Conservation (phyloP, 1,140 invertebrate genomes). For the Cydia strobilella region DNA sequence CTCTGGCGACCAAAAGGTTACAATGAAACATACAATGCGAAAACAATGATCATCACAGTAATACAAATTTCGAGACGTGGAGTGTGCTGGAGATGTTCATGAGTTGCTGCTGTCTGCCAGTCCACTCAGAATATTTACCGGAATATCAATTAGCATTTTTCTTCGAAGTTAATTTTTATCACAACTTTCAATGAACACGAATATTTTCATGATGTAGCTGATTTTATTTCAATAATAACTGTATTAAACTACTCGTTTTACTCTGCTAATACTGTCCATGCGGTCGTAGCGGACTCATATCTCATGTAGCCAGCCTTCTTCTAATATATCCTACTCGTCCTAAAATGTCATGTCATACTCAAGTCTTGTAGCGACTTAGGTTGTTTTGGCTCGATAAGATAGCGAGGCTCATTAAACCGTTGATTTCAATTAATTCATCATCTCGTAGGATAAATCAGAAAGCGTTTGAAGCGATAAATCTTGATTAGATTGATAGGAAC, state of each 20-base stretch:
- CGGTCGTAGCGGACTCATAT: neutral
- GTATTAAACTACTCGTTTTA: neutral
- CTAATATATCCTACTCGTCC: neutral
- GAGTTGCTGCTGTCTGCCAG: too few relatives aligned
- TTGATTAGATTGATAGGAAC: constrained; percentile 8
- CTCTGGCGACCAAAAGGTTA: too few relatives aligned
- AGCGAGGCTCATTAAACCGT: neutral
- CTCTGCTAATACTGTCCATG: neutral
- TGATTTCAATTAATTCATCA: constrained; percentile 21
- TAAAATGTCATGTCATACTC: neutral
- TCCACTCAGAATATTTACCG: too few relatives aligned
- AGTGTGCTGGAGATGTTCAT: too few relatives aligned
- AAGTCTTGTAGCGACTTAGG: neutral
- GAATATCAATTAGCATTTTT: too few relatives aligned
- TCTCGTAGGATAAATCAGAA: neutral
- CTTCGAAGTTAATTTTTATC: too few relatives aligned
- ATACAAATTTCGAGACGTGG: too few relatives aligned
- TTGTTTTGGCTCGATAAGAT: neutral
- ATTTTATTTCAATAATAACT: neutral
- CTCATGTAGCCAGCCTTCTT: neutral
- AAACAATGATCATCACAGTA: too few relatives aligned
- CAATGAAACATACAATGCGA: too few relatives aligned
- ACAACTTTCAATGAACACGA: too few relatives aligned
- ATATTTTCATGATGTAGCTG: neutral
- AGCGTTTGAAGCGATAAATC: neutral